Evolutionary conservation across 2,888 invertebrate species (phyloP).

Genomic region (Zele albiditarsus): DNA sequence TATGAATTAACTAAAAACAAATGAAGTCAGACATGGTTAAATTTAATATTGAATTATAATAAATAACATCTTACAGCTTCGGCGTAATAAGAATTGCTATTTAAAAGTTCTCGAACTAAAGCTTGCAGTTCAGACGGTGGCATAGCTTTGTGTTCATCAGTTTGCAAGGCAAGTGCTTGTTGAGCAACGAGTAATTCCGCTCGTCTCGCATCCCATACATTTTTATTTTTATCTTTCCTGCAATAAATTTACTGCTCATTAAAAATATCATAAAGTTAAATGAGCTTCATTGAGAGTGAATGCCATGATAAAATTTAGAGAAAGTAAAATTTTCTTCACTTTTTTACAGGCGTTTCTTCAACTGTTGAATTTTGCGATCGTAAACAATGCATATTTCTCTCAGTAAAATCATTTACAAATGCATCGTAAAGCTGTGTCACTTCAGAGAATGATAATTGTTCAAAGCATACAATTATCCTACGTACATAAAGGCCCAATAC

Average conservation of each 20-base stretch:
- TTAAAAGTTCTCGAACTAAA: constrained; percentile 82
- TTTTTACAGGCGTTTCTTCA: constrained; percentile 41
- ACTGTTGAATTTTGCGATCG: constrained; percentile 15
- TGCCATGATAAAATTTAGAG: too few species aligned
- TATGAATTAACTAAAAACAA: neutral
- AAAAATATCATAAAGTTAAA: neutral
- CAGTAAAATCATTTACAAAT: constrained; percentile 78
- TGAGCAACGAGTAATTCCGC: constrained; percentile 92
- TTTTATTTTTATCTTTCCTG: constrained; percentile 65
- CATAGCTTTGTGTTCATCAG: constrained; percentile 86
- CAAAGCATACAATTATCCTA: constrained; percentile 86
- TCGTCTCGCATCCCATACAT: constrained; percentile 89
- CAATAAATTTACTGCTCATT: neutral
- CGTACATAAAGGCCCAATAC: constrained; percentile 86
- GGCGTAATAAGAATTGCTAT: constrained; percentile 85
- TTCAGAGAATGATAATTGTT: constrained; percentile 89
- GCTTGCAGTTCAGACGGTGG: constrained; percentile 85
- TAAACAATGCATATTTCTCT: neutral
- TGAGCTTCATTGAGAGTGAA: too few species aligned
- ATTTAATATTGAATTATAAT: constrained; percentile 29
- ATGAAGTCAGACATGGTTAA: neutral
- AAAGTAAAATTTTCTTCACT: constrained; percentile 28
- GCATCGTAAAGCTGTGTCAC: constrained; percentile 83
- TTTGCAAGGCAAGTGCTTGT: constrained; percentile 87
- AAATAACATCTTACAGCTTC: constrained; percentile 81